These are phyloP conservation scores for Myotis planiceps DNA, from an alignment of 2,797 vertebrate genomes.

Conservation along the genomic window DNA sequence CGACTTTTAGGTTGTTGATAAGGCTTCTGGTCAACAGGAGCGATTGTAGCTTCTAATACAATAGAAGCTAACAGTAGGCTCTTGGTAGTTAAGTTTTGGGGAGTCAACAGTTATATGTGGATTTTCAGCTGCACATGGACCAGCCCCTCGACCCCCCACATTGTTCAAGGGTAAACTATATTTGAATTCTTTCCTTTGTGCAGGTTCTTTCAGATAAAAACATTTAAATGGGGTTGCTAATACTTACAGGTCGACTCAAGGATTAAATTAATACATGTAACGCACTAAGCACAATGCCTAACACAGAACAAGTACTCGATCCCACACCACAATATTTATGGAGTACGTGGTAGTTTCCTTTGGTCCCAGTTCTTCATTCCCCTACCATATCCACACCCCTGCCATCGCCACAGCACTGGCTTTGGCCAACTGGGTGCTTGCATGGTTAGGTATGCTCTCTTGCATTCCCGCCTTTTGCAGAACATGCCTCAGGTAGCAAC, in stretches of 20 bases:
- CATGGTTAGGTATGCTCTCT: background rate
- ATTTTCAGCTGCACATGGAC: background rate
- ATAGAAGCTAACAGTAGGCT: background rate
- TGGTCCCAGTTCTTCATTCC: background rate
- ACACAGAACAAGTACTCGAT: background rate
- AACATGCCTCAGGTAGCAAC: background rate
- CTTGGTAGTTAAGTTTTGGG: background rate
- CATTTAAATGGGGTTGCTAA: background rate
- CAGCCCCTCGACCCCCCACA: no score
- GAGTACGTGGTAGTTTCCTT: background rate
- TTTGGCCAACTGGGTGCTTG: background rate
- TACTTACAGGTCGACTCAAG: background rate
- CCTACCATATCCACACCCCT: background rate
- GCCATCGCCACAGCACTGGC: background rate
- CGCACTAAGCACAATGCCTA: background rate
- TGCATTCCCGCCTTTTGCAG: constrained; percentile 2
- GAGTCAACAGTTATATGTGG: background rate
- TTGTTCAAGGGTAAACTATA: background rate
- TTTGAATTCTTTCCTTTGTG: constrained; percentile 42
- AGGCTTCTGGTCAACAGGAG: background rate
- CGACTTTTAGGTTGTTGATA: background rate
- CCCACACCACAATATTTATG: background rate
- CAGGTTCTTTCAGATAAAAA: constrained; percentile 8
- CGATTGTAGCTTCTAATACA: background rate
- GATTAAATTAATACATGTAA: constrained; percentile 3